Base-by-base conservation (phyloP, 2,888 invertebrate species). In the Athrips mouffetella region DNA sequence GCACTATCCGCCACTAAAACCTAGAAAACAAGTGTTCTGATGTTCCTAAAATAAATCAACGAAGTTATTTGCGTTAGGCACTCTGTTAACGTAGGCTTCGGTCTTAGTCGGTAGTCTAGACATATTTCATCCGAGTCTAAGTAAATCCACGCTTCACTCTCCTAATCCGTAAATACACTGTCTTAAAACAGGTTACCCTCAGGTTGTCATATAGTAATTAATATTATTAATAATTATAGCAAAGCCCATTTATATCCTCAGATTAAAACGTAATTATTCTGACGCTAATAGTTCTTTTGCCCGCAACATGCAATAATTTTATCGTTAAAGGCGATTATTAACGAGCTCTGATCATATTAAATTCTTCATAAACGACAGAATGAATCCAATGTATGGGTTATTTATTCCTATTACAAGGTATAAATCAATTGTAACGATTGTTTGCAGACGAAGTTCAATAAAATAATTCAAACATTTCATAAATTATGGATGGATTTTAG, bases 391-490 rank as follows among this genome's bases (percentile, higher is more conserved):
- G 57, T 53, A 50, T 49, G 52, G 58, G 56, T 70, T 70, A 74
- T 74, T 73, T 71, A 76, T 73, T 67, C 57, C 54, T 67, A 65
- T 72, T 69, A 58, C 64, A 59, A 59, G 58, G 50, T 54, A 74
- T 76, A 70, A 75, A 76, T 73, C 68, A 74, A 62, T 63, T 53
- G 53, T 62, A 61, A 62, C 64, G 62, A 60, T 60, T 60, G 63
- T 59, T 31, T 31, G 15, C 15, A 13, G 25, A 57, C 51, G 31
- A 45, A 51, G 55, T 54, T 53, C 45, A 50, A 45, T 50, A 56
- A 52, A 49, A 49, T 57, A 71, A 71, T 65, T 67, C 59, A 53
- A 64, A 62, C 60, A 65, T 65, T 66, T 60, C 63, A 59, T 67
- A 63, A 47, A 64, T 59, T 65, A 62, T 57, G 52, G 31, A 18